A percentile compares a stretch with the other conserved stretches of the same genome.
These are phyloP conservation scores for Carassius carassius DNA, from an alignment of 2,113 vertebrate genomes.

Conservation along the genomic window DNA sequence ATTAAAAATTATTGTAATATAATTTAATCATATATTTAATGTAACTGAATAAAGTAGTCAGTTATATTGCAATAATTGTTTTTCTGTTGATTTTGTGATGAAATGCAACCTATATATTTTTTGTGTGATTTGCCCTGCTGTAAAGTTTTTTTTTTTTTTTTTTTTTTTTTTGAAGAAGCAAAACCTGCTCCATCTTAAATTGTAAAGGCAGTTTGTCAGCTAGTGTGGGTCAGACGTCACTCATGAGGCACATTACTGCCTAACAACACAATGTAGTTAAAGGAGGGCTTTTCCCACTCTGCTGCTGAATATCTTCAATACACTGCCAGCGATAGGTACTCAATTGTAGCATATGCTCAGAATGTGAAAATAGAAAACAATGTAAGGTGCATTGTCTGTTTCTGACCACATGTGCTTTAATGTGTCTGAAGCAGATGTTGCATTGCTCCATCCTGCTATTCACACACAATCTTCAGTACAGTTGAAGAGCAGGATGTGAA, in stretches of 20 bases:
- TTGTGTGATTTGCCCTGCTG: neutral
- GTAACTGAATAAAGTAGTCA: no score
- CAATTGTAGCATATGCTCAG: neutral
- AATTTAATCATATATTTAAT: neutral
- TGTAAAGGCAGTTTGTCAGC: neutral
- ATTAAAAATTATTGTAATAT: no score
- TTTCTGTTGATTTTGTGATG: neutral
- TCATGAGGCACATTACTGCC: neutral
- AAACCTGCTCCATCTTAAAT: neutral
- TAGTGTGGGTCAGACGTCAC: neutral
- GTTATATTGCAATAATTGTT: no score
- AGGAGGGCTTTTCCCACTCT: slow-evolving; percentile 27
- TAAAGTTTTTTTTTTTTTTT: neutral
- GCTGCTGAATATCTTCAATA: neutral
- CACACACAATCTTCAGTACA: no score
- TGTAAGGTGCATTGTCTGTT: neutral
- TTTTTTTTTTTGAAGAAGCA: neutral
- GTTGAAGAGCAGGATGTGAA: neutral
- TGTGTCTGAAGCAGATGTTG: neutral
- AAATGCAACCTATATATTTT: neutral
- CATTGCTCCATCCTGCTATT: neutral
- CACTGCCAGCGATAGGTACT: slow-evolving; percentile 16
- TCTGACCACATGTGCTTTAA: neutral
- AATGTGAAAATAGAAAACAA: neutral
- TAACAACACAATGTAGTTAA: neutral